Percentiles rank a stretch among this genome's conserved stretches.
Conservation (phyloP, 2,797 vertebrate genomes). For the Muraenolepis orangiensis region DNA sequence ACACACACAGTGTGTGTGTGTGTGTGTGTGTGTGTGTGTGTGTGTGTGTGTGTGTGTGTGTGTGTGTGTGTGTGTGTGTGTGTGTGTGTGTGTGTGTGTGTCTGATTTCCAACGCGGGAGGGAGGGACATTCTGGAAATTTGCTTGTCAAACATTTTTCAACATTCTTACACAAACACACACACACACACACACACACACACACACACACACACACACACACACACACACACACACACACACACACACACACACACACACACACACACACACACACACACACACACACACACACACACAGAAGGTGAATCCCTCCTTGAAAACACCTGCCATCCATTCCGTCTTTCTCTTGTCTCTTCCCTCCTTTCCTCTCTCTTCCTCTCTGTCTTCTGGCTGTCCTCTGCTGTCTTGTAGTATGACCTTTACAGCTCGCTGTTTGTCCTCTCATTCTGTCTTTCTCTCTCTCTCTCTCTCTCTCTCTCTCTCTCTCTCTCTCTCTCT, state of each 20-base stretch:
- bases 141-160: background rate
- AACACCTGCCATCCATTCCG: conserved; percentile 12
- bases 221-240: conserved; percentile 5
- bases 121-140: background rate
- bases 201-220: too few relatives aligned
- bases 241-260: conserved; percentile 2
- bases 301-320: conserved; percentile 39
- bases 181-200: too few relatives aligned
- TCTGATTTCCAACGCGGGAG: too few relatives aligned
- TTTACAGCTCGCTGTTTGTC: too few relatives aligned
- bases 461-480: background rate
- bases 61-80: too few relatives aligned
- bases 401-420: background rate
- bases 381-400: background rate
- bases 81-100: too few relatives aligned
- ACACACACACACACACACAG: too few relatives aligned
- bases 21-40: too few relatives aligned
- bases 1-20: background rate
- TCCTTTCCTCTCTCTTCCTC: background rate
- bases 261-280: conserved; percentile 9
- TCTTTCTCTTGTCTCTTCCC: background rate
- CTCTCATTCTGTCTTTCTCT: background rate
- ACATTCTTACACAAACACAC: too few relatives aligned
- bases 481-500: background rate
- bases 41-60: too few relatives aligned